Evolutionary conservation across 2,888 invertebrate genomes (phyloP).

Genomic region (Drosophila tanythrix): DNA sequence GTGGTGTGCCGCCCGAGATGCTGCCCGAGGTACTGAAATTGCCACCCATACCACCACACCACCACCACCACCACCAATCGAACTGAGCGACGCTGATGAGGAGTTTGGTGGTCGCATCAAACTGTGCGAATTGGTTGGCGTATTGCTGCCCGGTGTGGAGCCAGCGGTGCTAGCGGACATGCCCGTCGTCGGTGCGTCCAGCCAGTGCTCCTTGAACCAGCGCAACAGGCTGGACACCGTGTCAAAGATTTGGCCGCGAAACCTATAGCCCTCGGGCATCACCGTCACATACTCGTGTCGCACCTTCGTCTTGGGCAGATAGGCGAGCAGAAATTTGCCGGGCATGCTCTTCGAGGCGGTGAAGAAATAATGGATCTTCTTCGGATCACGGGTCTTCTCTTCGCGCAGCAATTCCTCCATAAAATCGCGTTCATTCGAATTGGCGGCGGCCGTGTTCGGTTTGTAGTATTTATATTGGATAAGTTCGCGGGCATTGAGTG

Average conservation of each 20-base stretch:
- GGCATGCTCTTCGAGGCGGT: slow-evolving; percentile 94
- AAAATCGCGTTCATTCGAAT: slow-evolving; percentile 87
- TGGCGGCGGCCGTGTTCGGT: slow-evolving; percentile 89
- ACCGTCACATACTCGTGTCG: slow-evolving; percentile 97
- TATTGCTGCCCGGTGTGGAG: slow-evolving; percentile 27
- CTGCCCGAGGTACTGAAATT: slow-evolving; percentile 63
- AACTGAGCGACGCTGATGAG: slow-evolving; percentile 7
- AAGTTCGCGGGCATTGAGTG: slow-evolving; percentile 95
- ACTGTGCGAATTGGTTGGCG: slow-evolving; percentile 33
- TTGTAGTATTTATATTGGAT: slow-evolving; percentile 96
- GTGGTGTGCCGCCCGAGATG: slow-evolving; percentile 64
- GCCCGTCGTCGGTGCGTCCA: slow-evolving; percentile 92
- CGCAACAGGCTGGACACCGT: slow-evolving; percentile 90
- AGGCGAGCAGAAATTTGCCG: slow-evolving; percentile 97
- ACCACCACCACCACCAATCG: slow-evolving; percentile 9
- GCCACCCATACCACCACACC: slow-evolving; percentile 20
- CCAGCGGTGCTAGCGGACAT: slow-evolving; percentile 9
- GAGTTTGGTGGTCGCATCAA: slow-evolving; percentile 60
- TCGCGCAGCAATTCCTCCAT: slow-evolving; percentile 94
- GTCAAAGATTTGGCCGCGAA: slow-evolving; percentile 94
- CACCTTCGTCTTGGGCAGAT: slow-evolving; percentile 93
- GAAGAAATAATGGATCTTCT: slow-evolving; percentile 95
- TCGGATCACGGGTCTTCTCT: slow-evolving; percentile 94
- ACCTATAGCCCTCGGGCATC: slow-evolving; percentile 96
- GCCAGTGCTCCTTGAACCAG: slow-evolving; percentile 99